Evolutionary conservation across 2,888 invertebrate genomes (phyloP).

Genomic region (Epinotia bilunana): DNA sequence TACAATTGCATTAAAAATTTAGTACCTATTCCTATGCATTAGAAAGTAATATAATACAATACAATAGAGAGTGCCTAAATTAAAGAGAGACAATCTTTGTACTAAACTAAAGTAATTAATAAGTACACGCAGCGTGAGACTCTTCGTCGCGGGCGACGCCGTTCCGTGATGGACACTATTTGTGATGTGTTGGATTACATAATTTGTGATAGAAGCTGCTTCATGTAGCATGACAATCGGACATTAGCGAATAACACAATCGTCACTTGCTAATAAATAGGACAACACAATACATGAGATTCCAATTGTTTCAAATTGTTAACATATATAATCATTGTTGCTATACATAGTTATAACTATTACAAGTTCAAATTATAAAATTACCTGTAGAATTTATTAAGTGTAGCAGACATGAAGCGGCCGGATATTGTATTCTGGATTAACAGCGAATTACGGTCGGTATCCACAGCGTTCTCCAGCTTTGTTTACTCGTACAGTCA

Average conservation of each 20-base stretch:
- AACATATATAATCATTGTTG: conserved; percentile 16
- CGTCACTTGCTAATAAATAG: conserved; percentile 33
- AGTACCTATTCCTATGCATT: conserved; percentile 67
- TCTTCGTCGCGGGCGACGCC: conserved; percentile 65
- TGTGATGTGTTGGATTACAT: conserved; percentile 77
- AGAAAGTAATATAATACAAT: conserved; percentile 64
- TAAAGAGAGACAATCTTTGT: conserved; percentile 83
- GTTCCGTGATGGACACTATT: conserved; percentile 60
- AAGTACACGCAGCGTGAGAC: conserved; percentile 81
- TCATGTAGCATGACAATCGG: conserved; percentile 33
- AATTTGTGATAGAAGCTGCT: conserved; percentile 66
- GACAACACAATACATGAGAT: conserved; percentile 44
- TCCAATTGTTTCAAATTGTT: conserved; percentile 34
- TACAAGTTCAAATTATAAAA: conserved; percentile 27
- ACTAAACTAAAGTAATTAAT: conserved; percentile 79
- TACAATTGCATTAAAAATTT: conserved; percentile 66
- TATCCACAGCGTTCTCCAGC: background rate
- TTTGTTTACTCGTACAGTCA: too few relatives aligned
- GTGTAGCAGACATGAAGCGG: conserved; percentile 26
- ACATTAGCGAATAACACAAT: conserved; percentile 31
- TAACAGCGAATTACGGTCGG: background rate
- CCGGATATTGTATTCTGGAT: conserved; percentile 24
- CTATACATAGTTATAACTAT: conserved; percentile 21
- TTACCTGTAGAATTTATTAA: conserved; percentile 31
- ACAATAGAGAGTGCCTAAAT: conserved; percentile 82